phyloP scores from a whole-genome alignment of 2,113 vertebrate species.

The Hydrochoerus hydrochaeris region DNA sequence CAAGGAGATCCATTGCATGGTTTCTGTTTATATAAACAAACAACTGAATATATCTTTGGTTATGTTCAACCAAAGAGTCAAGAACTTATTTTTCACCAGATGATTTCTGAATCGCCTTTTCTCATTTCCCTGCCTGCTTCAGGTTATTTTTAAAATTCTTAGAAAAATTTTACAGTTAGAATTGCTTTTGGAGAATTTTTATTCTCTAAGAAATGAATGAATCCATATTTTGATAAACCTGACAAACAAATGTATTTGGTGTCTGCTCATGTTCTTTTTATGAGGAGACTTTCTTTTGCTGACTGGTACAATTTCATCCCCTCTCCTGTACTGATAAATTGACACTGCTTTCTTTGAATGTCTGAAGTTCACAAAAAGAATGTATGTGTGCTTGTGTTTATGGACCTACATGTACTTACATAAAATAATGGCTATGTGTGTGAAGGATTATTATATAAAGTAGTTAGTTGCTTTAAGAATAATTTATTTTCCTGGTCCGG shows the following conservation, averaged over 20 bases:
- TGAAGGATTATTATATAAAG: neutral
- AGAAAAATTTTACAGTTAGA: slow-evolving; percentile 61
- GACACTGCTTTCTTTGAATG: neutral
- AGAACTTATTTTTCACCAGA: neutral
- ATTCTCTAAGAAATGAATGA: slow-evolving; percentile 28
- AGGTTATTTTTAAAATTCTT: slow-evolving; percentile 61
- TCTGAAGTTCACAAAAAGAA: neutral
- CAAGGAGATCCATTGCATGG: neutral
- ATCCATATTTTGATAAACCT: slow-evolving; percentile 62
- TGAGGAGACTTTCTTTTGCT: neutral
- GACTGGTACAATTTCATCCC: neutral
- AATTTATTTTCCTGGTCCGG: neutral
- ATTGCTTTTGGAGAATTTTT: slow-evolving; percentile 56
- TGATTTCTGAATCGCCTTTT: slow-evolving; percentile 39
- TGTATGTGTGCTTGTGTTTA: neutral
- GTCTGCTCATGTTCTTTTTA: slow-evolving; percentile 12
- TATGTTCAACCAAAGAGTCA: neutral
- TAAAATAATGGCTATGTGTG: neutral
- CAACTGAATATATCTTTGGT: neutral
- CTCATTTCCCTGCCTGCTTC: neutral
- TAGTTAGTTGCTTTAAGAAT: neutral
- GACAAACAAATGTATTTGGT: slow-evolving; percentile 57
- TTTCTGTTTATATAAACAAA: neutral
- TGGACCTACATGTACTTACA: neutral
- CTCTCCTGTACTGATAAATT: neutral